Percentiles rank a stretch among this genome's conserved stretches.
phyloP scores from a whole-genome alignment of 1,140 invertebrate genomes.

The Scaptodrosophila lebanonensis region DNA sequence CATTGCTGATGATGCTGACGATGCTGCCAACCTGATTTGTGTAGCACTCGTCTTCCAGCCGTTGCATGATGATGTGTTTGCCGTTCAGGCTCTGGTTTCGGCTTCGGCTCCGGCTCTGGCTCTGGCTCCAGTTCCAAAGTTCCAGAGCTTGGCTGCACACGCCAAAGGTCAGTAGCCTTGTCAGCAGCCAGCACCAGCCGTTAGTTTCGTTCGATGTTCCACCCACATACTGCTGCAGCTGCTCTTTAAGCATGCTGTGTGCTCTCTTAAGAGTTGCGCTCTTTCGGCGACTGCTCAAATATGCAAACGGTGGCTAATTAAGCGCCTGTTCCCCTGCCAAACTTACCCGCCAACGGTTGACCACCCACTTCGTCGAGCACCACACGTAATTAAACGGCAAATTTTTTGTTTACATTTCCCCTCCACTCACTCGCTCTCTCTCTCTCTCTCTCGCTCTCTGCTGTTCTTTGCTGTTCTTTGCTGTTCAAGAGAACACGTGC shows the following conservation, averaged over 20 bases:
- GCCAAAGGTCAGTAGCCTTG: conserved; percentile 70
- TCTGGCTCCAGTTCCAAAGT: neutral
- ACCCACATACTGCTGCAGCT: conserved; percentile 23
- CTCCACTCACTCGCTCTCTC: conserved; percentile 8
- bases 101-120: neutral
- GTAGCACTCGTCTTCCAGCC: no score
- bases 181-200: conserved; percentile 37
- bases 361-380: no score
- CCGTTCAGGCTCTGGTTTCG: neutral
- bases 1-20: conserved; percentile 23
- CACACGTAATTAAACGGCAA: neutral
- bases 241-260: conserved; percentile 16
- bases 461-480: no score
- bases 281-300: conserved; percentile 37
- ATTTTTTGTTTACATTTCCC: conserved; percentile 68
- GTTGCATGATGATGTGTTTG: no score
- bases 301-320: conserved; percentile 77
- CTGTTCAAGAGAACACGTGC: no score
- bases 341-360: no score
- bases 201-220: conserved; percentile 12
- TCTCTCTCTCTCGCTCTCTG: neutral
- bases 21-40: conserved; percentile 40
- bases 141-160: conserved; percentile 46
- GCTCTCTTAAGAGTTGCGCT: conserved; percentile 1
- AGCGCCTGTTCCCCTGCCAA: no score